These are phyloP conservation scores for Erebia epiphron DNA, from an alignment of 2,888 invertebrate species.

Conservation along the genomic window DNA sequence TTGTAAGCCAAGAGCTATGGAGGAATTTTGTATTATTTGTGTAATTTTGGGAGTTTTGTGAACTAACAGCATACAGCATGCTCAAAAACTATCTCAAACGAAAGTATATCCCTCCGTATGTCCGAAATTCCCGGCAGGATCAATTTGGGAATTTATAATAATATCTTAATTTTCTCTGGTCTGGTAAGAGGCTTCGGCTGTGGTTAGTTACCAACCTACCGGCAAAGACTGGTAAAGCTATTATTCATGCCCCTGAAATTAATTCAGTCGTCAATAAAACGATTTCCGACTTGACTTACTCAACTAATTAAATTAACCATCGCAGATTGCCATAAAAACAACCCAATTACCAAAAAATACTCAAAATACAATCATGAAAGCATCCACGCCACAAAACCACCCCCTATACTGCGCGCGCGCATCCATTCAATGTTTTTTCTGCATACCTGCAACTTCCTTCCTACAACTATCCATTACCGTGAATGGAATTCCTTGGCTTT, in stretches of 20 bases:
- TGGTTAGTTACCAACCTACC: too few species aligned
- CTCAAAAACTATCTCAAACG: neutral
- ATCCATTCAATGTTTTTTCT: slow-evolving; percentile 60
- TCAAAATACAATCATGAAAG: slow-evolving; percentile 24
- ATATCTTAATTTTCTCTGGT: too few species aligned
- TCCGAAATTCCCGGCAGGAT: too few species aligned
- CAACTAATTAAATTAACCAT: neutral
- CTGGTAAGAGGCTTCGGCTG: too few species aligned
- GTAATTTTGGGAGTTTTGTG: slow-evolving; percentile 24
- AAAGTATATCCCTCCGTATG: too few species aligned
- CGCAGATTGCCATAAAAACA: neutral
- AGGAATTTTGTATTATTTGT: slow-evolving; percentile 42
- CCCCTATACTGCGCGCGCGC: slow-evolving; percentile 51
- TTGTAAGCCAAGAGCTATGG: slow-evolving; percentile 54
- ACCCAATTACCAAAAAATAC: slow-evolving; percentile 29
- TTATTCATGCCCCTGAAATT: too few species aligned
- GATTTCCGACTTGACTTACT: neutral
- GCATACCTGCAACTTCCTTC: slow-evolving; percentile 81
- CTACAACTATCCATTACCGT: slow-evolving; percentile 75
- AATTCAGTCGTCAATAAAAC: neutral
- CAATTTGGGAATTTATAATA: too few species aligned
- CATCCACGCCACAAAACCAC: slow-evolving; percentile 35
- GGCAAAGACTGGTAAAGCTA: too few species aligned
- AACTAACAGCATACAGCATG: slow-evolving; percentile 28
- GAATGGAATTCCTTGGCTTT: slow-evolving; percentile 72